A percentile compares a stretch with the other conserved stretches of the same genome.
Evolutionary conservation across 1,140 invertebrate species (phyloP).

Genomic region (Nasonia longicornis): DNA sequence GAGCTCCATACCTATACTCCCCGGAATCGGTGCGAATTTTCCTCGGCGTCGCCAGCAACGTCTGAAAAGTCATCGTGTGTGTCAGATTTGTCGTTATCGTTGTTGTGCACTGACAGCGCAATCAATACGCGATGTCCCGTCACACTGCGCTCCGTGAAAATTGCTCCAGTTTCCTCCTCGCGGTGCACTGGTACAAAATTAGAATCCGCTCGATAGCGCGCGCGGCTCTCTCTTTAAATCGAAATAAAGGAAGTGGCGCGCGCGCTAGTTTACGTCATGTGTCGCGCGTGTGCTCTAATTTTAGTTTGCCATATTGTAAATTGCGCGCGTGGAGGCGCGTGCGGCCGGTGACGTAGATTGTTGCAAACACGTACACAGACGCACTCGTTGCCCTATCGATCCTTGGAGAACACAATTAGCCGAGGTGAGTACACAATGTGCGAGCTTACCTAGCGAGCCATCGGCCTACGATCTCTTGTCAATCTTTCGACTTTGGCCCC

Average conservation of each 20-base stretch:
- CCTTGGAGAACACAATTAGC: no score
- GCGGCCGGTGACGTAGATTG: not conserved
- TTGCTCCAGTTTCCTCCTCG: not conserved
- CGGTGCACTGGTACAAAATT: not conserved
- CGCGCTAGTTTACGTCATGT: not conserved
- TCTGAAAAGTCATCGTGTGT: no score
- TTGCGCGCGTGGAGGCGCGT: no score
- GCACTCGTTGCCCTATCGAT: no score
- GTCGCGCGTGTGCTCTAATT: not conserved
- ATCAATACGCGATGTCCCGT: not conserved
- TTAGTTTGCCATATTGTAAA: not conserved
- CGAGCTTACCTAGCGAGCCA: constrained; percentile 19
- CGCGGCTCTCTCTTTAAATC: no score
- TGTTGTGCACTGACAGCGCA: not conserved
- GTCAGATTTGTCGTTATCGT: not conserved
- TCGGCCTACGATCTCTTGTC: constrained; percentile 6
- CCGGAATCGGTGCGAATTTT: not conserved
- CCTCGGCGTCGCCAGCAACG: not conserved
- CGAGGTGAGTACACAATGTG: not conserved
- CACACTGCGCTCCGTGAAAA: not conserved
- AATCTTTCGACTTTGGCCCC: not conserved
- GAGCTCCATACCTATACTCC: not conserved
- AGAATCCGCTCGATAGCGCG: not conserved
- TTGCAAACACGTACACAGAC: no score
- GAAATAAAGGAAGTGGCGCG: not conserved